phyloP scores from a whole-genome alignment of 2,888 invertebrate genomes.

The Aethes cnicana region DNA sequence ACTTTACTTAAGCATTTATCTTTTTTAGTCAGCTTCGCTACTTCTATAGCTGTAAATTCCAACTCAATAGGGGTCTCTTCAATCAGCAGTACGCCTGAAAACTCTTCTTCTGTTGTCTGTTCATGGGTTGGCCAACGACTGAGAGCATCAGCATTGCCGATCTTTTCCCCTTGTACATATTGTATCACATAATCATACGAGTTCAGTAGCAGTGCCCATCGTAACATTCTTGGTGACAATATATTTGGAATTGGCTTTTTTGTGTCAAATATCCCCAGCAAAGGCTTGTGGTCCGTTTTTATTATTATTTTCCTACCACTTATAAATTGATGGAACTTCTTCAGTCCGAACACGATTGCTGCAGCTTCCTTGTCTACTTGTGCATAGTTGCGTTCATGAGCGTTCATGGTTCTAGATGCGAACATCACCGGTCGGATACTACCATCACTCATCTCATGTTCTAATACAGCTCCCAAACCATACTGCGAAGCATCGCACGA shows the following conservation, averaged over 20 bases:
- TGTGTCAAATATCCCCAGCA: background rate
- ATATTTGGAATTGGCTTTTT: slow-evolving; percentile 7
- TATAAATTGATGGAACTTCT: slow-evolving; percentile 28
- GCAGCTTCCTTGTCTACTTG: slow-evolving; percentile 43
- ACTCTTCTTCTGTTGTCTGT: slow-evolving; percentile 10
- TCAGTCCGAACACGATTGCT: slow-evolving; percentile 44
- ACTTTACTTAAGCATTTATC: too few relatives aligned
- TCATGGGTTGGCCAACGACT: background rate
- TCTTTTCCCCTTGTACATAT: too few relatives aligned
- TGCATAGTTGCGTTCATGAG: too few relatives aligned
- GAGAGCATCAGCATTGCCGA: too few relatives aligned
- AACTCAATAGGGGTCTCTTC: slow-evolving; percentile 2
- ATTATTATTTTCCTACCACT: background rate
- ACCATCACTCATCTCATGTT: too few relatives aligned
- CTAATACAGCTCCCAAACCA: too few relatives aligned
- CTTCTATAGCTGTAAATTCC: background rate
- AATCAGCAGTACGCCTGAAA: background rate
- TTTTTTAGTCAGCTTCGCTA: too few relatives aligned
- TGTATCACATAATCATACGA: too few relatives aligned
- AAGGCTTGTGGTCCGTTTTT: background rate
- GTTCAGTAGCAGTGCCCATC: too few relatives aligned
- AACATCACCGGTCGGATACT: too few relatives aligned
- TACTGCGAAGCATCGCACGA: too few relatives aligned
- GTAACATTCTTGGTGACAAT: slow-evolving; percentile 3
- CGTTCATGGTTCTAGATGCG: too few relatives aligned